Base-by-base conservation (phyloP, 2,888 invertebrate genomes). In the Microplitis deprimator region DNA sequence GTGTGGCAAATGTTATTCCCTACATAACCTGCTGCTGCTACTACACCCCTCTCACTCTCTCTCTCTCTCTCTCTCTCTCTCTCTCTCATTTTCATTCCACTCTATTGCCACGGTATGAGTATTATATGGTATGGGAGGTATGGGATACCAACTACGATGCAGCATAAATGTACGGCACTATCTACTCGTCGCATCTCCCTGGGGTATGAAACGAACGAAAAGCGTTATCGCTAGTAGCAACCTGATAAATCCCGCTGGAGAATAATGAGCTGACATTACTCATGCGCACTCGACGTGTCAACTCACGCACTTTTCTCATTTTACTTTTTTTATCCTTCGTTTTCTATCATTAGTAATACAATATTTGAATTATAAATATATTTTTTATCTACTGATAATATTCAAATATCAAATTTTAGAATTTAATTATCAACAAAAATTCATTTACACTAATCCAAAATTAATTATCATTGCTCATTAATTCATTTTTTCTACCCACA, bases 191-290 rank as follows among this genome's bases (percentile, higher is more conserved):
- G 83, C 83, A 87, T 87, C 87, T 86, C 84, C 82, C 83, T 79
- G 77, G 83, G 84, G 83, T 81, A 77, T 82, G 84, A 84, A 50
- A 84, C 85, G 85, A 85, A 85, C 85, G 84, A 85, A 86, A 83
- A 85, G 85, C 85, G 87, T 87, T 88, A 86, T 87, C 87, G 85
- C 82, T 79, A 82, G 80, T 80, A 81, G 82, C 84, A 83, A 84
- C 82, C 85, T 87, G 88, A 88, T 88, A 88, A 88, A 88, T 87
- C 85, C 87, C 78, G 82, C 81, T 78, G 83, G 84, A 88, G 87
- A 88, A 88, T 88, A 88, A 88, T 87, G 87, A 86, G 85, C 82
- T 80, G 83, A 83, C 87, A 87, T 88, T 88, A 87, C 86, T 88
- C 88, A 87, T 85, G 84, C 79, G 82, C 81, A 82, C 68, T 41